These are phyloP conservation scores for Junonia oenone DNA, from an alignment of 2,888 invertebrate genomes.

Conservation along the genomic window DNA sequence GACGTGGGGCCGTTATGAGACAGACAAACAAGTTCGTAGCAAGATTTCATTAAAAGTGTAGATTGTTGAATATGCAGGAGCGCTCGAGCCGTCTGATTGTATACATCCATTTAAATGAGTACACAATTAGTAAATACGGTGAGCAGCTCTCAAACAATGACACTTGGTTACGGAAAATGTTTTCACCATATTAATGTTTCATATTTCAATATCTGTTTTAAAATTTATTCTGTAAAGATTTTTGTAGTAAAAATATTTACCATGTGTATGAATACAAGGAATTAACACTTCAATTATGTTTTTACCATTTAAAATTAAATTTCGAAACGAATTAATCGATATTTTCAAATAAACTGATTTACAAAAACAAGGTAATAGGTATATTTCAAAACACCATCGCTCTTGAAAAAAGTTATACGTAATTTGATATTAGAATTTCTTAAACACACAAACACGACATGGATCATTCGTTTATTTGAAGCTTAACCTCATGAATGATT, in stretches of 20 bases:
- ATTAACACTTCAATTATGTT: no score
- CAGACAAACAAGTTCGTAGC: conserved; percentile 11
- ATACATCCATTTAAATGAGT: conserved; percentile 24
- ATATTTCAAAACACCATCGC: no score
- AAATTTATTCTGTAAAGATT: not conserved
- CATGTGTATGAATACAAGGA: no score
- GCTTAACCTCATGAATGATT: not conserved
- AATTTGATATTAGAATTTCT: no score
- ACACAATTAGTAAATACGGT: conserved; percentile 11
- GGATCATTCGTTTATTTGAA: no score
- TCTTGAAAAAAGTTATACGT: no score
- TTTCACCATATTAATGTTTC: not conserved
- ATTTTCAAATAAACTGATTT: no score
- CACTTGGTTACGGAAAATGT: not conserved
- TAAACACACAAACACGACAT: no score
- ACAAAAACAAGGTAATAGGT: no score
- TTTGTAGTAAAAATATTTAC: no score
- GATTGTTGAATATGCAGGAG: conserved; percentile 24
- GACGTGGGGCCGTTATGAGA: conserved; percentile 6
- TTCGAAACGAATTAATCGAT: no score
- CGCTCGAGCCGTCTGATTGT: conserved; percentile 23
- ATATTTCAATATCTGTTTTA: not conserved
- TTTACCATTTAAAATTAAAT: no score
- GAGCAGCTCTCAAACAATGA: not conserved
- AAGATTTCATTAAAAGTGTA: conserved; percentile 24